Evolutionary conservation across 2,113 vertebrate genomes (phyloP).

Genomic region (Urocitellus parryii): DNA sequence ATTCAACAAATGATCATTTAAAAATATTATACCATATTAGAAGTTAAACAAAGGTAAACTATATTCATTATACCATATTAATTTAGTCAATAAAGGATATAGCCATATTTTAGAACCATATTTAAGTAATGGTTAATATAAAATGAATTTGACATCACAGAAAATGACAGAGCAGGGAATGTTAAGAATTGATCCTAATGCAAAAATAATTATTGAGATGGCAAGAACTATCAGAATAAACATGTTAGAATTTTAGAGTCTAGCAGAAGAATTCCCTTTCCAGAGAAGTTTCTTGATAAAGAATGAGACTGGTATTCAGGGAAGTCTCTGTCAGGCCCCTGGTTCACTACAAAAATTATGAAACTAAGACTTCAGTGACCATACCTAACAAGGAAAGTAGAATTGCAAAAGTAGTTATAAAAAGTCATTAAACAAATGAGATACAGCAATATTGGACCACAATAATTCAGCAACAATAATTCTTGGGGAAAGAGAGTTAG

Average conservation of each 20-base stretch:
- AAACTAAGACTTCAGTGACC: not conserved
- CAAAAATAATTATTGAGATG: not conserved
- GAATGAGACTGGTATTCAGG: not conserved
- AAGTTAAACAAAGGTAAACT: constrained; percentile 6
- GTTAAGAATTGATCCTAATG: not conserved
- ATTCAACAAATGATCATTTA: not conserved
- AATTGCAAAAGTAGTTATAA: not conserved
- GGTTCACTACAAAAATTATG: not conserved
- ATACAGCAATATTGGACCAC: not conserved
- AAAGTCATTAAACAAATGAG: not conserved
- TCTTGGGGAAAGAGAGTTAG: not conserved
- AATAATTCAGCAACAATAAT: not conserved
- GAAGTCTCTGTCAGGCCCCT: not conserved
- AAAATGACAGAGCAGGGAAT: not conserved
- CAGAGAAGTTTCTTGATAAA: not conserved
- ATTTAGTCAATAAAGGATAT: not conserved
- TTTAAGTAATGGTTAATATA: constrained; percentile 6
- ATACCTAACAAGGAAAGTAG: not conserved
- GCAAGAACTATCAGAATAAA: not conserved
- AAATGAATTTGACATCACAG: not conserved
- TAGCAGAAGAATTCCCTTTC: not conserved
- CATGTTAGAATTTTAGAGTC: not conserved
- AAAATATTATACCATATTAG: not conserved
- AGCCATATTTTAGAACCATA: constrained; percentile 23
- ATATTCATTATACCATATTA: not conserved